Conservation (phyloP, 2,797 vertebrate genomes). For the Chiroxiphia lanceolata region DNA sequence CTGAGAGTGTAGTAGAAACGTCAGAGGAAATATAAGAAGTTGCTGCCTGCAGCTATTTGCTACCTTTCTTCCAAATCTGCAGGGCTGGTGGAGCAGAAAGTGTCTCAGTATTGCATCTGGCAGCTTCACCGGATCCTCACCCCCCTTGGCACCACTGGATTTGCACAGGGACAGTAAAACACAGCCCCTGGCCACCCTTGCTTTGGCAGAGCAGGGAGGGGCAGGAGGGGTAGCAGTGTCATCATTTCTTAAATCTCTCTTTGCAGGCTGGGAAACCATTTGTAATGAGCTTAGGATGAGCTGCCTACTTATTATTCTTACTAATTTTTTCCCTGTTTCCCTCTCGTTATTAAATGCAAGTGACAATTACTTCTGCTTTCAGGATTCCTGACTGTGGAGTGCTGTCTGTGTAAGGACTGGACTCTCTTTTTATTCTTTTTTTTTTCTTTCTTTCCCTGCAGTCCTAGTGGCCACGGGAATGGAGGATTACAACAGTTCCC, state of each 20-base stretch:
- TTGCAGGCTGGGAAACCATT: neutral
- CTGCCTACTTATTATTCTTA: neutral
- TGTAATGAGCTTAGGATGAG: neutral
- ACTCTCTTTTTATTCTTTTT: neutral
- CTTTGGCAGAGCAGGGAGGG: neutral
- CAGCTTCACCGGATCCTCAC: neutral
- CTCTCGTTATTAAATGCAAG: neutral
- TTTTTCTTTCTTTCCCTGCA: neutral
- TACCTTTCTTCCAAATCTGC: constrained; percentile 7
- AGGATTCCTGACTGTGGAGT: neutral
- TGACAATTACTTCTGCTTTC: neutral
- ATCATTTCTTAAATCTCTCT: neutral
- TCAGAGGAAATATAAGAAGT: neutral
- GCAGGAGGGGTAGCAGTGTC: neutral
- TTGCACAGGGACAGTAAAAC: neutral
- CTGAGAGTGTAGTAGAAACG: neutral
- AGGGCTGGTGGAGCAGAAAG: neutral
- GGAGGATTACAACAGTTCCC: neutral
- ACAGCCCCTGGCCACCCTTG: neutral
- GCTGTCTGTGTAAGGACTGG: neutral
- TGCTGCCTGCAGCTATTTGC: neutral
- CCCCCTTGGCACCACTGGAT: neutral
- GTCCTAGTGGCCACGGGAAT: neutral
- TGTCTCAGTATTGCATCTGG: neutral
- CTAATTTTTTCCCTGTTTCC: rapidly evolving